Evolutionary conservation across 2,888 invertebrate species (phyloP).

Genomic region (Drosophila helvetica): DNA sequence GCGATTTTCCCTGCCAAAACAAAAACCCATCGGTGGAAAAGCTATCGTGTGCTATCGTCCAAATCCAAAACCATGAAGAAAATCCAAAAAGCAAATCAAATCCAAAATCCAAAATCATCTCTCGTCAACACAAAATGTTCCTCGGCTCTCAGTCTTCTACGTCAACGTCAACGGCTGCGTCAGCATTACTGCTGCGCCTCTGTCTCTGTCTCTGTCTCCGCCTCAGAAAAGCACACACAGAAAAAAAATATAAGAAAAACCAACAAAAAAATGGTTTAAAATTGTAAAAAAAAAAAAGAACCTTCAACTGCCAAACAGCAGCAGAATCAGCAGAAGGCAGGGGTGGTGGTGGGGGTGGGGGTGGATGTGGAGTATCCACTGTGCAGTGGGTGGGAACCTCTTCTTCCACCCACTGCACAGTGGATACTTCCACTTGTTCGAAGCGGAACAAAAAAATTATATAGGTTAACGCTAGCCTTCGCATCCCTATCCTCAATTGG

Average conservation of each 20-base stretch:
- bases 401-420: no score
- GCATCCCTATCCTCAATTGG: slow-evolving; percentile 53
- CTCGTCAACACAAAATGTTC: slow-evolving; percentile 46
- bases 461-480: slow-evolving; percentile 66
- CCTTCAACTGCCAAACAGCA: slow-evolving; percentile 67
- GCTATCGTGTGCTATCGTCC: background rate
- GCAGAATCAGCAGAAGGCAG: slow-evolving; percentile 23
- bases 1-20: no score
- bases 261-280: slow-evolving; percentile 55
- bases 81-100: slow-evolving; percentile 4
- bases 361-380: no score
- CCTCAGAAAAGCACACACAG: background rate
- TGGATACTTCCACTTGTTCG: no score
- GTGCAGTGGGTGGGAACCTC: slow-evolving; percentile 24
- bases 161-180: slow-evolving; percentile 4
- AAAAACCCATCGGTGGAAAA: background rate
- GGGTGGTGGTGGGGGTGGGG: background rate
- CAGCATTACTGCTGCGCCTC: background rate
- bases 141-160: slow-evolving; percentile 23
- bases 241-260: slow-evolving; percentile 31
- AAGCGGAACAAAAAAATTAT: slow-evolving; percentile 59
- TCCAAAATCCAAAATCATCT: slow-evolving; percentile 5
- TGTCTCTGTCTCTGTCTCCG: background rate
- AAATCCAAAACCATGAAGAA: background rate
- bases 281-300: slow-evolving; percentile 62